Percentiles rank a stretch among this genome's conserved stretches.
These are phyloP conservation scores for Pandemis cinnamomeana DNA, from an alignment of 2,888 invertebrate genomes.

Conservation along the genomic window DNA sequence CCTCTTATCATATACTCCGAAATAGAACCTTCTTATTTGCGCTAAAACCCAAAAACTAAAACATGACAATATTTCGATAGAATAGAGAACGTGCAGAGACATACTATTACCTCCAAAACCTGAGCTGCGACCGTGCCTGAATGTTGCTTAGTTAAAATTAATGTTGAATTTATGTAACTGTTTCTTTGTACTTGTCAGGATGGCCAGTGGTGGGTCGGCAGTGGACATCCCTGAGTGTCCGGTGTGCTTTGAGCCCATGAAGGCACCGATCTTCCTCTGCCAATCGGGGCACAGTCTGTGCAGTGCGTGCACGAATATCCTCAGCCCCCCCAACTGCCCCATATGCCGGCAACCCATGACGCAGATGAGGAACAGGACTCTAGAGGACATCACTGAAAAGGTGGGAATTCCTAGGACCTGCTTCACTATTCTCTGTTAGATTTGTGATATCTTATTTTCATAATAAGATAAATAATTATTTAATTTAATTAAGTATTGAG, in stretches of 20 bases:
- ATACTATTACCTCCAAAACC: no score
- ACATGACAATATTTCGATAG: no score
- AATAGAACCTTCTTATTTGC: no score
- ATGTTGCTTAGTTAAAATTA: no score
- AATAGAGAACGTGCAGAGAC: no score
- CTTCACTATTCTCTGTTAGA: no score
- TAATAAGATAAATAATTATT: no score
- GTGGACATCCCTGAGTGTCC: constrained; percentile 74
- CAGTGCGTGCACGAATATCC: constrained; percentile 61
- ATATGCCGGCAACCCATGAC: constrained; percentile 76
- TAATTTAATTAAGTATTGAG: no score
- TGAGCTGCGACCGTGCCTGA: no score
- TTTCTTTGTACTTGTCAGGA: constrained; percentile 20
- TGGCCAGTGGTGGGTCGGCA: background rate
- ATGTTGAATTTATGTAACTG: background rate
- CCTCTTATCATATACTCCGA: no score
- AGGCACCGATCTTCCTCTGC: constrained; percentile 73
- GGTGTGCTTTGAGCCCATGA: constrained; percentile 72
- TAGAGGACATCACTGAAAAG: constrained; percentile 71
- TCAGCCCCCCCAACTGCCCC: constrained; percentile 69
- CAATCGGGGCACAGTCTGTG: constrained; percentile 77
- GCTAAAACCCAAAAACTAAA: no score
- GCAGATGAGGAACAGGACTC: constrained; percentile 75
- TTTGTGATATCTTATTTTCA: no score
- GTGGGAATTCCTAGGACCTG: constrained; percentile 46